phyloP scores from a whole-genome alignment of 2,113 vertebrate species.

The Pseudopipra pipra region DNA sequence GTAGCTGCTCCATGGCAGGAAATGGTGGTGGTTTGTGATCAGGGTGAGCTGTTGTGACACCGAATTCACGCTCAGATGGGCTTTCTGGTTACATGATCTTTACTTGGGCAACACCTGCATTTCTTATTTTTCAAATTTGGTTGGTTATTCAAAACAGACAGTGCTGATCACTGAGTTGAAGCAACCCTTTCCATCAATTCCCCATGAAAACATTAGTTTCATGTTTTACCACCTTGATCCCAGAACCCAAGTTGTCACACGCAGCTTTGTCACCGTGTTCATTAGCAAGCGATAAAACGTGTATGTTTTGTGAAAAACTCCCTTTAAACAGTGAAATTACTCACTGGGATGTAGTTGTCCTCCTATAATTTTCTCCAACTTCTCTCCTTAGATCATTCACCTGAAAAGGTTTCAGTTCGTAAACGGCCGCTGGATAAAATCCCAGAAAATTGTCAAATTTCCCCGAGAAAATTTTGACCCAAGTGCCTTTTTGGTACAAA shows the following conservation, averaged over 20 bases:
- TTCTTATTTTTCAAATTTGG: background rate
- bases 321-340: background rate
- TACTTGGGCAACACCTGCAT: background rate
- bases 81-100: background rate
- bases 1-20: background rate
- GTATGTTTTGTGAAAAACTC: background rate
- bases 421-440: slow-evolving; percentile 98
- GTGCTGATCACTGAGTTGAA: background rate
- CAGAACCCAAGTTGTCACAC: background rate
- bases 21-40: background rate
- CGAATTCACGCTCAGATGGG: background rate
- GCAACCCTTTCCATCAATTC: background rate
- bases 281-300: background rate
- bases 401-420: slow-evolving; percentile 98
- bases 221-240: background rate
- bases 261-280: background rate
- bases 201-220: background rate
- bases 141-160: background rate
- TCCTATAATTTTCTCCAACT: background rate
- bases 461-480: slow-evolving; percentile 92
- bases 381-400: slow-evolving; percentile 88
- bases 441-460: slow-evolving; percentile 99
- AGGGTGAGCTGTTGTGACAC: background rate
- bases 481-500: slow-evolving; percentile 93
- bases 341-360: background rate